Percentiles rank a stretch among this genome's conserved stretches.
phyloP scores from a whole-genome alignment of 2,888 invertebrate species.

The Meteorus cinctellus region DNA sequence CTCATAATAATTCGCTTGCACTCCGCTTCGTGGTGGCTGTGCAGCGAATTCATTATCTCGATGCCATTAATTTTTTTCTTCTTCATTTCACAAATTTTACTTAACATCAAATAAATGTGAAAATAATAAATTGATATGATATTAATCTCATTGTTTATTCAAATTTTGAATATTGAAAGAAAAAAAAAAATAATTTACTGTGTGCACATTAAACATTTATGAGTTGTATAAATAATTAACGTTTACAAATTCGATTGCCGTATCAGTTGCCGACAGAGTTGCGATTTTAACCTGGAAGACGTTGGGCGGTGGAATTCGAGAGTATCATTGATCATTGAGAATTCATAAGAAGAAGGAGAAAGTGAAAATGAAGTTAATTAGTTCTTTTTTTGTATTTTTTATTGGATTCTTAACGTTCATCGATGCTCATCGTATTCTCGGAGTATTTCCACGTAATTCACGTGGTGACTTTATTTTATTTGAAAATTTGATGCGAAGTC shows the following conservation, averaged over 20 bases:
- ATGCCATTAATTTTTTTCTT: background rate
- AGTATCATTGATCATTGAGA: background rate
- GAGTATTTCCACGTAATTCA: slow-evolving; percentile 73
- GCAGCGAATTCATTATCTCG: background rate
- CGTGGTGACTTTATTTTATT: slow-evolving; percentile 75
- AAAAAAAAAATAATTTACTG: background rate
- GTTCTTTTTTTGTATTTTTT: background rate
- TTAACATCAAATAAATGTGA: background rate
- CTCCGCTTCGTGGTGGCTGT: background rate
- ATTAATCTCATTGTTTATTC: background rate
- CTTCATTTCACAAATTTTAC: background rate
- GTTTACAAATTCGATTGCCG: background rate
- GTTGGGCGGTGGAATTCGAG: background rate
- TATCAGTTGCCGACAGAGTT: background rate
- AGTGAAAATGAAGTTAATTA: slow-evolving; percentile 1
- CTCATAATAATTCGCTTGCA: background rate
- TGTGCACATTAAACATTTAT: background rate
- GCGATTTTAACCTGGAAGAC: background rate
- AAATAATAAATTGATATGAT: background rate
- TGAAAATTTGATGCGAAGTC: slow-evolving; percentile 69
- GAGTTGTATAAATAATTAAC: background rate
- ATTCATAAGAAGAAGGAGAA: background rate
- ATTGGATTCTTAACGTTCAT: slow-evolving; percentile 46
- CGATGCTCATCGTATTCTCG: slow-evolving; percentile 73
- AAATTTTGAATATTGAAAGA: background rate